These are phyloP conservation scores for Metallyticus violacea DNA, from an alignment of 2,888 invertebrate species.

Conservation along the genomic window DNA sequence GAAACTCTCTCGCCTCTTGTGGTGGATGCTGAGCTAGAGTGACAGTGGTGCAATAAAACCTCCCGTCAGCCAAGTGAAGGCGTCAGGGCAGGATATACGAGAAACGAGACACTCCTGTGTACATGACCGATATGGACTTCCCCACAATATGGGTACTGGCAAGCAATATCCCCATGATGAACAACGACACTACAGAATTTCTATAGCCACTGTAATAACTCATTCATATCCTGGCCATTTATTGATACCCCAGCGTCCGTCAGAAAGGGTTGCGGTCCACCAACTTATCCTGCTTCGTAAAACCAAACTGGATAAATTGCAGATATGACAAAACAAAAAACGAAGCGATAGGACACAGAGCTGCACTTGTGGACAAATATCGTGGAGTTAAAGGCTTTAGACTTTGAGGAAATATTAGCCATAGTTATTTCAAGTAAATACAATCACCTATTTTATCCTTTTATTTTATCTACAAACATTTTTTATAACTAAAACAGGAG, in stretches of 20 bases:
- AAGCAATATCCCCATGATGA: neutral
- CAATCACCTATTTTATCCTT: no score
- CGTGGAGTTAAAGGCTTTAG: no score
- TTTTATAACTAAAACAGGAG: no score
- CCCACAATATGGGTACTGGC: neutral
- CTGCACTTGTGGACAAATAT: no score
- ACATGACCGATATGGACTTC: no score
- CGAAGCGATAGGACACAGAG: no score
- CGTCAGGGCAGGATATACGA: neutral
- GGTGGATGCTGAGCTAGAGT: no score
- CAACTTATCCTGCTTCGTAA: neutral
- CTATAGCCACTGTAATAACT: neutral
- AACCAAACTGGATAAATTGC: neutral
- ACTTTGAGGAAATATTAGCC: no score
- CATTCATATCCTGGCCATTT: neutral
- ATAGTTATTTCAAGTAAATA: no score
- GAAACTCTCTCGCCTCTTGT: no score
- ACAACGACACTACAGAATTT: neutral
- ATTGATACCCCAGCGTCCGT: no score
- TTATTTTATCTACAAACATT: no score
- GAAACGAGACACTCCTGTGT: neutral
- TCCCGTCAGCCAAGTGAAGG: neutral
- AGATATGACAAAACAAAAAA: neutral
- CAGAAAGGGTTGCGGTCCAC: neutral
- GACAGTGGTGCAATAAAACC: neutral